Conservation (phyloP, 2,797 vertebrate genomes). For the Spatula versicolor region DNA sequence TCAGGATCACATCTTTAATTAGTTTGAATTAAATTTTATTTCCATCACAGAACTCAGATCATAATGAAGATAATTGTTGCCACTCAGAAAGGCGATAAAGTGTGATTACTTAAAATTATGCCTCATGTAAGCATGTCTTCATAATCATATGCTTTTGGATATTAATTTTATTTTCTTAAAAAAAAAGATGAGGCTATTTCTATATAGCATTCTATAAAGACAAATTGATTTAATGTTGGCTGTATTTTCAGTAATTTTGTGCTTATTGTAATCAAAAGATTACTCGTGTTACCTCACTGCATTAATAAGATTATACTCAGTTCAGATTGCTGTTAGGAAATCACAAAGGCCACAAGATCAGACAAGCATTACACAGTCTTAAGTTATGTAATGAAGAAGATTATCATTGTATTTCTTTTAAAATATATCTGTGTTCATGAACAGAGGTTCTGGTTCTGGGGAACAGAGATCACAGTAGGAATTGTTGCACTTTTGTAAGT, state of each 20-base stretch:
- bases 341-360: background rate
- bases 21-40: background rate
- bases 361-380: background rate
- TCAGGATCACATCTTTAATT: background rate
- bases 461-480: background rate
- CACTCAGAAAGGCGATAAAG: background rate
- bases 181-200: background rate
- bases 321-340: constrained; percentile 34
- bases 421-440: background rate
- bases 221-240: background rate
- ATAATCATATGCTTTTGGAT: background rate
- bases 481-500: background rate
- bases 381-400: background rate
- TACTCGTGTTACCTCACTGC: background rate
- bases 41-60: background rate
- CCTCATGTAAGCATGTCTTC: background rate
- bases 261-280: background rate
- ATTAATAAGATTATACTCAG: background rate
- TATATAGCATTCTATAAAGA: background rate
- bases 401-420: background rate
- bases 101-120: background rate
- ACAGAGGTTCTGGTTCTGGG: background rate
- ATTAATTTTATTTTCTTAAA: background rate
- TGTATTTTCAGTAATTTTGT: background rate
- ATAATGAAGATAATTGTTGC: background rate